Base-by-base conservation (phyloP, 2,888 invertebrate species). In the Nebria brevicollis region DNA sequence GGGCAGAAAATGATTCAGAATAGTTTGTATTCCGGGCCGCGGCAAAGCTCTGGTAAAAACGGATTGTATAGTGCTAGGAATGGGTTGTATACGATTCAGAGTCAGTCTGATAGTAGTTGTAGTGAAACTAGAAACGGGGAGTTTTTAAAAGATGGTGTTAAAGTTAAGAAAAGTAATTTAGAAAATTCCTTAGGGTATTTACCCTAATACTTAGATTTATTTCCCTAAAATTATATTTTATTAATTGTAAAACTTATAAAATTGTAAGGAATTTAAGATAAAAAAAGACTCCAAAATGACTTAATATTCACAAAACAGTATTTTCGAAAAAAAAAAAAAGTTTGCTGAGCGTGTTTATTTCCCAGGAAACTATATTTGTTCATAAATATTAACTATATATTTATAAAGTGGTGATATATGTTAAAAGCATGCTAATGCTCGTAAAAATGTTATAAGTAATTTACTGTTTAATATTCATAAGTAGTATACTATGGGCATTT, bases 111-210 rank as follows among this genome's bases (percentile, higher is more conserved):
- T 82, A 83, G 82, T 34, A 83, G 82, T 43, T 73, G 81, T 64
- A 82, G 82, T 87, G 88, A 2, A 87, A 83, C 84, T 41, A 80
- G 82, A 15, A 84, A 84, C 41, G 54, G 54, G 7, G 11, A 11
- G 54, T 11, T 54, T 54, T 8, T 54, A 7, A 54, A 54, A 54
- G 82, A 83, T 42, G 80, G 77, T 13, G 85, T 84, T 41, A 85
- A 84, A 20, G 84, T 85, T 73, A 91, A 91, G 84, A 75, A 70
- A 43, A 70, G 70, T 41, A 92, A 91, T 85, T 89, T 93, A 66
- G 93, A 93, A 86, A 92, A 93, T 84, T 93, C 93, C 4, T 87
- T 93, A 34, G 93, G 93, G 6, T 93, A 93, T 86, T 87, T 93
- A 80, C 93, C 93, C 13, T 93, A 86, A 86, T 7, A 66, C 5